Evolutionary conservation across 2,888 invertebrate genomes (phyloP), one percentile per base, ranked within the genome.

Genomic region (Megastigmus dorsalis): DNA sequence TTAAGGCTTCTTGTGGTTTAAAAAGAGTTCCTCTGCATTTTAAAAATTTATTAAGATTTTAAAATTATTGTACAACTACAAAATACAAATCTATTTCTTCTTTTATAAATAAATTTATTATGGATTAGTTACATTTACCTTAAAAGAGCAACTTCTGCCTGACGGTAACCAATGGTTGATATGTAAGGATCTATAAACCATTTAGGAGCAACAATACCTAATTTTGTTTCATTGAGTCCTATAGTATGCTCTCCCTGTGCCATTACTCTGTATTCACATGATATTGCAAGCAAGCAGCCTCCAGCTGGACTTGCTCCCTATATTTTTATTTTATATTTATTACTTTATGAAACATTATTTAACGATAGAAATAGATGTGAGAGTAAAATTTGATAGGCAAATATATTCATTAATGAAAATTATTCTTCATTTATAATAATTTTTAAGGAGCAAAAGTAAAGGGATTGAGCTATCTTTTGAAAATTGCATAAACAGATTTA

Each of bases 191-290:
- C 84, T 76, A 82, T 83, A 88, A 90, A 90, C 95, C 95, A 95
- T 75, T 88, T 88, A 0, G 95, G 95, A 0, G 95, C 94, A 0
- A 93, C 90, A 75, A 96, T 93, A 13, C 96, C 97, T 52, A 97
- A 88, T 66, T 93, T 91, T 0, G 96, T 95, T 90, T 97, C 97
- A 84, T 97, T 97, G 0, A 97, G 89, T 0, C 97, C 97, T 68
- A 97, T 97, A 10, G 91, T 92, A 82, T 89, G 94, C 79, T 95
- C 94, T 0, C 94, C 93, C 23, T 89, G 86, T n/a, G 93, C 91
- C 93, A 97, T 95, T 0, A 94, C 92, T 76, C 97, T 91, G 87
- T 96, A 96, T 88, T 97, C 97, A 84, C 95, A 95, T 38, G 92
- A 91, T 83, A 94, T 89, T 0, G 96, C 90, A 10, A 97, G 81